Evolutionary conservation across 2,113 vertebrate genomes (phyloP), one percentile per base, ranked within the genome.

Genomic region (Hydrolagus affinis): DNA sequence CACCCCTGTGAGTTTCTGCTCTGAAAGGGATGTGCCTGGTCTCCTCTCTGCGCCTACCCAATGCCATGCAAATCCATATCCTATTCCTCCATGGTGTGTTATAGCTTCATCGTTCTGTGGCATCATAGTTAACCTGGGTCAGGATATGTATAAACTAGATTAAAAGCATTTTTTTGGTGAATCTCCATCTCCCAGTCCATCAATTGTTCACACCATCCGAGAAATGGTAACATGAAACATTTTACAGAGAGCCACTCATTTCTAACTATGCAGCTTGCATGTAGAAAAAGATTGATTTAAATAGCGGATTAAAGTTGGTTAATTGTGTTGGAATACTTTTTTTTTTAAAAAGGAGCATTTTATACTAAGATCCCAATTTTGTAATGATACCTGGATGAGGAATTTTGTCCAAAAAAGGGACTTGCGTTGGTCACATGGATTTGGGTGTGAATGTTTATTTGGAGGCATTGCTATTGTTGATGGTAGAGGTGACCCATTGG

Each of bases 221-320:
- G 28, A 73, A 73, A 73, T 73, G 71, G 57, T 80, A 14, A 80
- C 60, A n/a, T 25, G 59, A 80, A 60, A 64, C 59, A 80, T 80
- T 66, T 62, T 83, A 64, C 21, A 32, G 32, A 83, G 66, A 66
- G n/a, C 57, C n/a, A 25, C 60, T 78, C 4, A 83, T 66, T 83
- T 62, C n/a, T 83, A 25, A 83, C 72, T 44, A 74, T 9, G 44
- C 25, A 83, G 62, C 44, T 83, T 83, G 9, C 19, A 23, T 64
- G 30, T 15, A 28, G 76, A 60, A 14, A 25, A 62, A 64, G 25
- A 60, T 17, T 83, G 25, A 28, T 62, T 66, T 44, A 44, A 44
- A 44, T 44, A 44, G 60, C 25, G 8, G 56, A 21, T n/a, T 83
- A 25, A n/a, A 83, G 15, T 60, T 6, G 75, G 57, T 77, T 77